A percentile compares a stretch with the other conserved stretches of the same genome.
Conservation (phyloP, 2,113 vertebrate species). For the Psettodes erumei region DNA sequence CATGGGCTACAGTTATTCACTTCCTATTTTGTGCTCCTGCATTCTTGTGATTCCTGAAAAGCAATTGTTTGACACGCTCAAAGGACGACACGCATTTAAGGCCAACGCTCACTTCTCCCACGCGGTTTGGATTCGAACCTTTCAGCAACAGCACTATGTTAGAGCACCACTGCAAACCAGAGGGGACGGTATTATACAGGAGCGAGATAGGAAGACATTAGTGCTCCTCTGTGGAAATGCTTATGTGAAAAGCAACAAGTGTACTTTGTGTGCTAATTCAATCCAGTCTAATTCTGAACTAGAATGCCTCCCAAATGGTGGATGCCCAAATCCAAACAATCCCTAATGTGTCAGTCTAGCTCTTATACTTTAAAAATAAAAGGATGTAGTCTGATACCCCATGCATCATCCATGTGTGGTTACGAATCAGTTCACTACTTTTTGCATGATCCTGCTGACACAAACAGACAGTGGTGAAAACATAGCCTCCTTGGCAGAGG, state of each 20-base stretch:
- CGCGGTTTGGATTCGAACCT: constrained; percentile 23
- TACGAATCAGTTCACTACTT: too few species aligned
- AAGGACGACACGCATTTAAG: constrained; percentile 10
- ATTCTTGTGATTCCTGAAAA: constrained; percentile 38
- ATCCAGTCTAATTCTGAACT: too few species aligned
- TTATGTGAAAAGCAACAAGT: constrained; percentile 5
- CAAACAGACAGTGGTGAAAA: too few species aligned
- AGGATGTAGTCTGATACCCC: too few species aligned
- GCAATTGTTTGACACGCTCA: constrained; percentile 2
- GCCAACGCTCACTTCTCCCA: constrained; percentile 1
- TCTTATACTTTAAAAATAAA: too few species aligned
- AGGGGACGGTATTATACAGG: not conserved
- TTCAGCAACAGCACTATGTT: constrained; percentile 11
- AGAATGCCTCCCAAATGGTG: too few species aligned
- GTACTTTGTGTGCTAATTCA: not conserved
- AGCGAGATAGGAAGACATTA: not conserved
- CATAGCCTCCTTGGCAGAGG: too few species aligned
- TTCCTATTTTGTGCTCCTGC: not conserved
- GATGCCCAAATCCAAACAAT: too few species aligned
- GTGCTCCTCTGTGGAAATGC: not conserved
- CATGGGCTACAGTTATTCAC: not conserved
- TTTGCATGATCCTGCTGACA: too few species aligned
- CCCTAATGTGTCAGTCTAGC: too few species aligned
- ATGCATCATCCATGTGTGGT: too few species aligned
- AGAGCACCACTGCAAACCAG: constrained; percentile 13